These are phyloP conservation scores for Latheticus oryzae DNA, from an alignment of 2,888 invertebrate genomes.

Conservation along the genomic window DNA sequence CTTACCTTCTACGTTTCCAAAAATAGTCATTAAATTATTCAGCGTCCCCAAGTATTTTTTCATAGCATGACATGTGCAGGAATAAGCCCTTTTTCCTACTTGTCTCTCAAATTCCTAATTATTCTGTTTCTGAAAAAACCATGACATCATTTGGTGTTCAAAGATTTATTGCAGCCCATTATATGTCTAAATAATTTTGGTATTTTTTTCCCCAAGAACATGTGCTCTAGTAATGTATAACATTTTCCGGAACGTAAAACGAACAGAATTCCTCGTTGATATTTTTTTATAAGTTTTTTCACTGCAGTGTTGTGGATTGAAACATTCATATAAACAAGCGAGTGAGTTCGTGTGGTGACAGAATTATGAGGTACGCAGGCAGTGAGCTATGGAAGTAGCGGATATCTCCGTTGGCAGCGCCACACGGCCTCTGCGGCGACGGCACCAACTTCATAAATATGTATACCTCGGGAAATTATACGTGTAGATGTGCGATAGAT, in stretches of 20 bases:
- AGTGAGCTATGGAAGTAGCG: conserved; percentile 60
- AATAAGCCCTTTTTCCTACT: not conserved
- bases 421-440: conserved; percentile 47
- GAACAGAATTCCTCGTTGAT: conserved; percentile 51
- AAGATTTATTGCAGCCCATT: conserved; percentile 45
- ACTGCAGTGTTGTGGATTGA: conserved; percentile 59
- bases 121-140: conserved; percentile 9
- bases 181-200: conserved; percentile 46
- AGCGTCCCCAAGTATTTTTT: too few species aligned
- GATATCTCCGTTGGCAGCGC: conserved; percentile 58
- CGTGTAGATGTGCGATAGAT: conserved; percentile 66
- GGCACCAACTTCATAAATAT: conserved; percentile 62
- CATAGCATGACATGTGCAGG: conserved; percentile 2
- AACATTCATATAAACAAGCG: conserved; percentile 63
- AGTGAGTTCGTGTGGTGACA: conserved; percentile 62
- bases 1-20: too few species aligned
- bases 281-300: conserved; percentile 55
- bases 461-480: conserved; percentile 63
- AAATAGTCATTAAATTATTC: too few species aligned
- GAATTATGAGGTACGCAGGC: conserved; percentile 63
- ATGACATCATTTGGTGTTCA: conserved; percentile 23
- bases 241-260: conserved; percentile 52
- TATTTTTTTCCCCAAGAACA: conserved; percentile 50
- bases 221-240: conserved; percentile 50
- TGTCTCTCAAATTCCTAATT: conserved; percentile 28